These are phyloP conservation scores for Schizopygopsis pylzovi DNA, from an alignment of 2,797 vertebrate genomes.

Conservation along the genomic window DNA sequence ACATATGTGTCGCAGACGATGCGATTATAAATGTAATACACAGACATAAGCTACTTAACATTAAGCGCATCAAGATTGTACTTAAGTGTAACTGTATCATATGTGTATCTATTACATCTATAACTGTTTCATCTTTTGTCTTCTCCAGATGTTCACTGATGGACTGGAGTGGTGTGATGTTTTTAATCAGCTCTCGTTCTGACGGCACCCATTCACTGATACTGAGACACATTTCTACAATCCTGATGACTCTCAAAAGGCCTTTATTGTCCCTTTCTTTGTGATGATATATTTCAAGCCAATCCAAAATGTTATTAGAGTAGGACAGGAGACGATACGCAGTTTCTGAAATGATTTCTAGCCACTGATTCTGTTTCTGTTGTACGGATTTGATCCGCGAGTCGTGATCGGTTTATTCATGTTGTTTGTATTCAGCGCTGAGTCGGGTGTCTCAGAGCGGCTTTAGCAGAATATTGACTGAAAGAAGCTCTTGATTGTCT, in stretches of 20 bases:
- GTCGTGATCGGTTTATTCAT: conserved; percentile 26
- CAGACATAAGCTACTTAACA: too few relatives aligned
- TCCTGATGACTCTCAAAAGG: neutral
- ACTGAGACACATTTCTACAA: neutral
- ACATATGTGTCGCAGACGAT: too few relatives aligned
- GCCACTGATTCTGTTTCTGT: neutral
- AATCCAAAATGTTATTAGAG: neutral
- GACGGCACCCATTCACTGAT: neutral
- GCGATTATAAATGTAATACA: too few relatives aligned
- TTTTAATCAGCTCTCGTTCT: neutral
- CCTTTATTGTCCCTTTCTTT: neutral
- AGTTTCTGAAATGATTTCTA: neutral
- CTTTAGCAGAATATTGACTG: conserved; percentile 27
- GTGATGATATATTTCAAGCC: neutral
- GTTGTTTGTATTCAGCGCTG: conserved; percentile 32
- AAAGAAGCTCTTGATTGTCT: conserved; percentile 13
- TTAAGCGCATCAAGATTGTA: too few relatives aligned
- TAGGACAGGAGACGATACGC: neutral
- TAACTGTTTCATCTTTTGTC: neutral
- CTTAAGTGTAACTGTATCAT: too few relatives aligned
- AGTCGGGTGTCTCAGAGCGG: conserved; percentile 20
- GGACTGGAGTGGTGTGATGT: neutral
- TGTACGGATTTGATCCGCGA: neutral
- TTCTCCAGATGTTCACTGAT: neutral
- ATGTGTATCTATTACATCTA: too few relatives aligned